Evolutionary conservation across 2,888 invertebrate species (phyloP).

Genomic region (Drosophila recens): DNA sequence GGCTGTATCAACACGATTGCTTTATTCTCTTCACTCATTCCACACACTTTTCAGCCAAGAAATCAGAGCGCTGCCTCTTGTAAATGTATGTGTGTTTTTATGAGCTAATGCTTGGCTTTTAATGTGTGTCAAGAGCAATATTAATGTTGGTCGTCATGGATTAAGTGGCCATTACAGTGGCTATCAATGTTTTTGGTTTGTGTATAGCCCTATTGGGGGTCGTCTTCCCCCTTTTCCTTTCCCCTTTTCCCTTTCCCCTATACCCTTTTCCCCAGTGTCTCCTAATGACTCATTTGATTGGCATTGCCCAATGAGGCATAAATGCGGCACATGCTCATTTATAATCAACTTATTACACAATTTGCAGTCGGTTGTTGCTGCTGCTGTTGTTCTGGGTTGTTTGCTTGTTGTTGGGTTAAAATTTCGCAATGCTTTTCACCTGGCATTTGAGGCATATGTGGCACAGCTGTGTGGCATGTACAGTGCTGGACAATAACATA

Average conservation of each 20-base stretch:
- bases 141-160: conserved; percentile 67
- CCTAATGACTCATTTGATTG: conserved; percentile 66
- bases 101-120: conserved; percentile 36
- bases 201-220: conserved; percentile 5
- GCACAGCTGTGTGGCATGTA: conserved; percentile 36
- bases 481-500: too few species aligned
- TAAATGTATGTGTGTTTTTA: neutral
- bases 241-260: neutral
- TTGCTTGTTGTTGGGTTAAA: conserved; percentile 8
- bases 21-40: neutral
- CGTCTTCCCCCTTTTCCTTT: conserved; percentile 1
- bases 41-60: neutral
- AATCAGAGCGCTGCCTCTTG: conserved; percentile 7
- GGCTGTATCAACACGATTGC: neutral
- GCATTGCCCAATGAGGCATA: conserved; percentile 69
- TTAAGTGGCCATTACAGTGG: conserved; percentile 67
- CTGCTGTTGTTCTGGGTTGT: conserved; percentile 8
- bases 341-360: conserved; percentile 76
- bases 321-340: conserved; percentile 72
- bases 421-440: conserved; percentile 74
- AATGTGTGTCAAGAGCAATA: conserved; percentile 75
- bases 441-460: conserved; percentile 53
- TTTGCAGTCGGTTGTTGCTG: conserved; percentile 25
- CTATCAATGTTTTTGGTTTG: conserved; percentile 29
- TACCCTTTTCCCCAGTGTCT: neutral